phyloP scores from a whole-genome alignment of 2,888 invertebrate genomes.

The Crepidodera aurea region DNA sequence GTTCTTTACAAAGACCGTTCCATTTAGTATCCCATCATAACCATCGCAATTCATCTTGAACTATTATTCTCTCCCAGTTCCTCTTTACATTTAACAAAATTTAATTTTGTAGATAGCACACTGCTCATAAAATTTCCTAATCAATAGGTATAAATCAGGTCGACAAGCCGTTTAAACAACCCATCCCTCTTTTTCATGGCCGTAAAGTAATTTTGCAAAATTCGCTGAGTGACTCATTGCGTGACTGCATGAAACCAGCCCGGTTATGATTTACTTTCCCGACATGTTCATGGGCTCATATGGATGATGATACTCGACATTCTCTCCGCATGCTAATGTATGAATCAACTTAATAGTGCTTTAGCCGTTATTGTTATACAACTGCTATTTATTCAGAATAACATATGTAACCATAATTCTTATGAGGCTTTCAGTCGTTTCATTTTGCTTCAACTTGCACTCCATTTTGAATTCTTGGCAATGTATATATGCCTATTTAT shows the following conservation, averaged over 20 bases:
- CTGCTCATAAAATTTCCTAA: constrained; percentile 1
- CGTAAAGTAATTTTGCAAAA: constrained; percentile 23
- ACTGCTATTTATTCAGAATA: constrained; percentile 29
- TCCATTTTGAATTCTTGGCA: constrained; percentile 14
- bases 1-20: too few relatives aligned
- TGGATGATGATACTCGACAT: constrained; percentile 28
- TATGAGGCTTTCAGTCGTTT: constrained; percentile 21
- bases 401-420: constrained; percentile 30
- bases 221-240: constrained; percentile 28
- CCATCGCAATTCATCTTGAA: background rate
- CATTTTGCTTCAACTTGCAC: constrained; percentile 5
- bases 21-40: too few relatives aligned
- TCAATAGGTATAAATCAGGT: constrained; percentile 1
- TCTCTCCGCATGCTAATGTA: constrained; percentile 28
- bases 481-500: background rate
- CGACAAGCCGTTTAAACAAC: background rate
- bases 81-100: background rate
- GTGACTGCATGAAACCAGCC: constrained; percentile 18
- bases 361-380: constrained; percentile 33
- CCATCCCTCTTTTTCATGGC: background rate
- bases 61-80: background rate
- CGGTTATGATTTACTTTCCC: constrained; percentile 21
- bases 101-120: background rate
- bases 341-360: constrained; percentile 37
- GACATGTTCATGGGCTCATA: constrained; percentile 28